Conservation (phyloP, 2,113 vertebrate species). For the Mastomys coucha region DNA sequence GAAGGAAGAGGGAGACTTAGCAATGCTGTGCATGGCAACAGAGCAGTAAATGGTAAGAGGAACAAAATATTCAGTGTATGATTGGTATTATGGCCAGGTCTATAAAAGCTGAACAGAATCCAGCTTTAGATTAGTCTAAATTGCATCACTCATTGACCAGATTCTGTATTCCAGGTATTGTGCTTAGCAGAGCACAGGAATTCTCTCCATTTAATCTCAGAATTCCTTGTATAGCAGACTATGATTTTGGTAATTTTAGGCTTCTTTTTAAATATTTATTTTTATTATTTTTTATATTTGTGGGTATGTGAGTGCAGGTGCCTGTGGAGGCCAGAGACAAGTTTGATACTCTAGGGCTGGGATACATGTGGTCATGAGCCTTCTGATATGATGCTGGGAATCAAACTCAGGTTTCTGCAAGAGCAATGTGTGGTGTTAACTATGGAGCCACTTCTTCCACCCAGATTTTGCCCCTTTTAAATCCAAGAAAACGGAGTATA, state of each 20-base stretch:
- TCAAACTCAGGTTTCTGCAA: background rate
- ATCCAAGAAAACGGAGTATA: background rate
- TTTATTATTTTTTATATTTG: background rate
- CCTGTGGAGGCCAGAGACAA: background rate
- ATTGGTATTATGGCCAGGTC: background rate
- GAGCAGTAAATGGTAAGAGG: background rate
- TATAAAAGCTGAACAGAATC: slow-evolving; percentile 40
- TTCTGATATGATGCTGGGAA: background rate
- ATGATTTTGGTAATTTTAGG: background rate
- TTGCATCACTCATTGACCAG: slow-evolving; percentile 24
- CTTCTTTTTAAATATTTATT: background rate
- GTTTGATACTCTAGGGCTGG: background rate
- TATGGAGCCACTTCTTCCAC: background rate
- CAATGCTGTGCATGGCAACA: background rate
- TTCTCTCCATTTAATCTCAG: slow-evolving; percentile 27
- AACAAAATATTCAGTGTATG: background rate
- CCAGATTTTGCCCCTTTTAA: slow-evolving; percentile 4
- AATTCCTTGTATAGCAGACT: background rate
- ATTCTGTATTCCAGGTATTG: background rate
- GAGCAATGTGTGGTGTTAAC: background rate
- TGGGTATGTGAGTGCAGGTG: background rate
- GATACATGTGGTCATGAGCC: background rate
- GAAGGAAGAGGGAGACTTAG: background rate
- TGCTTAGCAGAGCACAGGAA: background rate
- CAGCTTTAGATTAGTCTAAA: background rate